Evolutionary conservation across 2,888 invertebrate species (phyloP).

Genomic region (Colostygia pectinataria): DNA sequence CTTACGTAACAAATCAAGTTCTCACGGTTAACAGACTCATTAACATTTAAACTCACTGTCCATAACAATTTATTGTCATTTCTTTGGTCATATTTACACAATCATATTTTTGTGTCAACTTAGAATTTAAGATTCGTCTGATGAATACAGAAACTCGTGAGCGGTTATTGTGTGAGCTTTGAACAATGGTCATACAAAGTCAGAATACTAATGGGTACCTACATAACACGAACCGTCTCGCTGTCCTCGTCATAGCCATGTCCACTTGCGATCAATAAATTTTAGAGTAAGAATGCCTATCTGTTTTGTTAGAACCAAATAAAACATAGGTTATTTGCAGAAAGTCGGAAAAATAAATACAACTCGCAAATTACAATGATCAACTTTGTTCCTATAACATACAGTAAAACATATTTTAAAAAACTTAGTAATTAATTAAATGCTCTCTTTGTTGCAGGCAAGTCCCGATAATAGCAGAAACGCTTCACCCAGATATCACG

Average conservation of each 20-base stretch:
- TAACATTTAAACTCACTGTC: constrained; percentile 28
- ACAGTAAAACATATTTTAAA: no score
- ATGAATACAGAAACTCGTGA: constrained; percentile 60
- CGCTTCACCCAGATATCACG: constrained; percentile 76
- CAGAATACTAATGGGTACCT: constrained; percentile 62
- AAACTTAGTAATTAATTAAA: constrained; percentile 2
- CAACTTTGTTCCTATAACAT: no score
- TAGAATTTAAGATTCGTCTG: constrained; percentile 58
- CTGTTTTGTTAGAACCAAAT: neutral
- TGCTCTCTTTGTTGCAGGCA: constrained; percentile 67
- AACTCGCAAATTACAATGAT: no score
- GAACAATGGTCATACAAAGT: constrained; percentile 63
- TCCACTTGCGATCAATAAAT: constrained; percentile 4
- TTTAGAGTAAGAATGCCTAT: no score
- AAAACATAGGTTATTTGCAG: no score
- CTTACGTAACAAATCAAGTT: no score
- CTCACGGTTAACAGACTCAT: constrained; percentile 30
- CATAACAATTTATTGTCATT: constrained; percentile 30
- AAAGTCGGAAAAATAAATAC: no score
- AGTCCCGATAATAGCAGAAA: constrained; percentile 80
- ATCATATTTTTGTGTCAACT: constrained; percentile 56
- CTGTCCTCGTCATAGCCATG: constrained; percentile 28
- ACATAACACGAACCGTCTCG: constrained; percentile 32
- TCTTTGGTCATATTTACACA: constrained; percentile 52
- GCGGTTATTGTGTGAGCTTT: constrained; percentile 67